Percentiles rank a stretch among this genome's conserved stretches.
Evolutionary conservation across 2,888 invertebrate genomes (phyloP).

Genomic region (Drosophila atroscutellata): DNA sequence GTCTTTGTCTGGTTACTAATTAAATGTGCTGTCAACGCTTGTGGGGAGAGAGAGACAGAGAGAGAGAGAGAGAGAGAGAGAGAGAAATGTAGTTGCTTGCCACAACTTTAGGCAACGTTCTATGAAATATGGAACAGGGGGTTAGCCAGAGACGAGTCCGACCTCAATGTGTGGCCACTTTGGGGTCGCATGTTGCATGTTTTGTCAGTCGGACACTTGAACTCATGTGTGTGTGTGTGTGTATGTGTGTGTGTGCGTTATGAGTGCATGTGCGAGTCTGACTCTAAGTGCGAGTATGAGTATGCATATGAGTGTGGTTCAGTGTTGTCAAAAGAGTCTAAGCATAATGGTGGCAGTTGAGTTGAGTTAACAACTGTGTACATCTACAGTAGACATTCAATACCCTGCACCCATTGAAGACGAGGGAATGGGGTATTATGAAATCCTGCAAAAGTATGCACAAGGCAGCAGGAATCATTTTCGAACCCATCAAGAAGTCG

Average conservation of each 20-base stretch:
- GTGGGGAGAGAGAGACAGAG: background rate
- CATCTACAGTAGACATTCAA: background rate
- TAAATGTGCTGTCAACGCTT: conserved; percentile 35
- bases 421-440: background rate
- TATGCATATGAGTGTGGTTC: background rate
- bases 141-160: background rate
- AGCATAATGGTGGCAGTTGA: conserved; percentile 19
- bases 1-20: conserved; percentile 31
- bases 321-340: background rate
- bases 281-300: background rate
- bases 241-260: background rate
- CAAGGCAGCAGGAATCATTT: background rate
- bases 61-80: background rate
- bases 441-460: background rate
- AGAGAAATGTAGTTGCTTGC: conserved; percentile 12
- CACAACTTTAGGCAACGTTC: conserved; percentile 24
- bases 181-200: conserved; percentile 20
- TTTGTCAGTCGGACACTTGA: conserved; percentile 29
- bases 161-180: conserved; percentile 54
- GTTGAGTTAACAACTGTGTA: background rate
- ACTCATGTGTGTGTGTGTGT: background rate
- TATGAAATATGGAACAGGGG: background rate
- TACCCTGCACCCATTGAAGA: background rate
- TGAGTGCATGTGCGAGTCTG: conserved; percentile 6
- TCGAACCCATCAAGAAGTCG: background rate